Conservation (phyloP, 2,113 vertebrate genomes). For the Myrmecophaga tridactyla region DNA sequence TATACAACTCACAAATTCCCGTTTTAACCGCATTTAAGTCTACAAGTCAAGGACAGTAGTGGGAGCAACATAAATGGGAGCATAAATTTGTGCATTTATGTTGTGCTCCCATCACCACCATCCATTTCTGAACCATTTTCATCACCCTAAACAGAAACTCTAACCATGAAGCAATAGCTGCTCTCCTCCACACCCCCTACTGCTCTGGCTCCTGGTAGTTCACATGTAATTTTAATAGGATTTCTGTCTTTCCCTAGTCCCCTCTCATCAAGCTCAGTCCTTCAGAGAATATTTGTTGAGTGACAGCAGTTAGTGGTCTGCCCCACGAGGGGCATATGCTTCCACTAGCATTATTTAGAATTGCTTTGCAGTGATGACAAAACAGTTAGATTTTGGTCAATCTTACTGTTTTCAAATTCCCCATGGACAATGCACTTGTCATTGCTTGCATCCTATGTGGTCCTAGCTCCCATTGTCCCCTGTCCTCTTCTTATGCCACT, state of each 20-base stretch:
- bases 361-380: neutral
- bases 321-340: neutral
- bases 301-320: rapidly evolving
- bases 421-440: neutral
- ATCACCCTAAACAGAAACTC: too few species aligned
- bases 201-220: neutral
- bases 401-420: neutral
- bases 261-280: neutral
- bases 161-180: too few species aligned
- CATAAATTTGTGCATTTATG: too few species aligned
- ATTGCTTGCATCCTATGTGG: too few species aligned
- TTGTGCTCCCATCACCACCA: too few species aligned
- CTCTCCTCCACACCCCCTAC: too few species aligned
- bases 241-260: neutral
- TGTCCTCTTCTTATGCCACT: rapidly evolving
- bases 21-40: too few species aligned
- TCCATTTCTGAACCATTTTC: too few species aligned
- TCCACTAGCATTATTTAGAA: neutral
- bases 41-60: too few species aligned
- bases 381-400: neutral
- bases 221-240: neutral
- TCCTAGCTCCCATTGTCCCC: neutral
- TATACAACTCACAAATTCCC: too few species aligned
- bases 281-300: neutral
- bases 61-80: too few species aligned